phyloP scores from a whole-genome alignment of 2,113 vertebrate species.

The Azemiops feae region DNA sequence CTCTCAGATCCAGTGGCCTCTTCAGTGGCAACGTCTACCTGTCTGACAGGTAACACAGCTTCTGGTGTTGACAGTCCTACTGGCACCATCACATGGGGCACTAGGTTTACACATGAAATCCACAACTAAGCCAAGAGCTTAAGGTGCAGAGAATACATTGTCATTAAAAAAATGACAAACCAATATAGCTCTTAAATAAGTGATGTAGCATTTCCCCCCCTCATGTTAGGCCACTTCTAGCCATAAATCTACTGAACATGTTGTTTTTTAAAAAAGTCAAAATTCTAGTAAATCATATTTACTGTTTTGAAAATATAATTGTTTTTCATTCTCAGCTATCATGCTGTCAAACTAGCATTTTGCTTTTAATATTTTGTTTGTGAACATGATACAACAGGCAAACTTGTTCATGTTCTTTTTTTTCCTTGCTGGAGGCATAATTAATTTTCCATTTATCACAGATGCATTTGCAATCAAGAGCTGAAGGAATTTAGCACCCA shows the following conservation, averaged over 20 bases:
- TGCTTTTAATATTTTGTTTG: neutral
- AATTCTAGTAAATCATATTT: neutral
- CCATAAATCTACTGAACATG: neutral
- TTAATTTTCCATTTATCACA: slow-evolving; percentile 10
- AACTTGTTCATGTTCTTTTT: neutral
- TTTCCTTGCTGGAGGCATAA: neutral
- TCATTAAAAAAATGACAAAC: neutral
- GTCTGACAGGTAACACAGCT: neutral
- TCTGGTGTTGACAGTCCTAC: neutral
- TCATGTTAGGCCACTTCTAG: neutral
- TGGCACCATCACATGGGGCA: neutral
- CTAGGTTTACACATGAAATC: neutral
- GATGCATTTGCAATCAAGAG: slow-evolving; percentile 39
- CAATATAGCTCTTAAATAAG: neutral
- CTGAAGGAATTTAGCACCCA: slow-evolving; percentile 29
- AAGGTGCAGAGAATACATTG: neutral
- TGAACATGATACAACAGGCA: fast-evolving
- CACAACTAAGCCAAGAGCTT: neutral
- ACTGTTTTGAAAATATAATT: neutral
- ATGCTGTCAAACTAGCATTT: fast-evolving
- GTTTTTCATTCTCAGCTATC: neutral
- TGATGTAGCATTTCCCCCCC: neutral
- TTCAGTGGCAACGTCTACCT: neutral
- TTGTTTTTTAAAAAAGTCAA: neutral
- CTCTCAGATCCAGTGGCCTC: neutral